Conservation (phyloP, 2,113 vertebrate genomes). For the Pachycephala philippinensis region DNA sequence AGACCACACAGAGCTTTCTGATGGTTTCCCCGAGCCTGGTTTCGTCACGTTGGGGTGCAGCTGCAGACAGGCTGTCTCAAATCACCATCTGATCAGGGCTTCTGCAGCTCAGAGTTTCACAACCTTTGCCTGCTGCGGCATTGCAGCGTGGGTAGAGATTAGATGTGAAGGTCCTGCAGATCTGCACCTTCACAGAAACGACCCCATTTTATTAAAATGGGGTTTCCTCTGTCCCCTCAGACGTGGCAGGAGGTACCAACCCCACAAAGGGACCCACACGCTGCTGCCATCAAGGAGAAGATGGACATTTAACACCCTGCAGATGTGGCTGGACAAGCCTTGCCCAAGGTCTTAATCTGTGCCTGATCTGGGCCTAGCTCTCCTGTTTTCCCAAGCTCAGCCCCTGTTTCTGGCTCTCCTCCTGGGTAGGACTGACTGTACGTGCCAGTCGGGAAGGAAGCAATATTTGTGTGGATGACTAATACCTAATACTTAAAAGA, state of each 20-base stretch:
- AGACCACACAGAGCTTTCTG: background rate
- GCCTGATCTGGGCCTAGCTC: background rate
- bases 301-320: background rate
- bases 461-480: constrained; percentile 17
- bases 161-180: background rate
- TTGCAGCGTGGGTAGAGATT: background rate
- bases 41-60: background rate
- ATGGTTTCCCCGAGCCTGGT: background rate
- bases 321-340: background rate
- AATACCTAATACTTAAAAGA: constrained; percentile 5
- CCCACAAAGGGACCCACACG: background rate
- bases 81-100: background rate
- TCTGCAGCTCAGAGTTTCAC: background rate
- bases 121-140: background rate
- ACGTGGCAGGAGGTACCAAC: background rate
- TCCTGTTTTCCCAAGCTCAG: background rate
- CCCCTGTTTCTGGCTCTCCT: background rate
- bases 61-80: background rate
- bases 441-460: background rate
- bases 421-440: background rate
- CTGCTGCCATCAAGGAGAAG: background rate
- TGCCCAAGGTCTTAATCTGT: background rate
- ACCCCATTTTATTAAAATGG: background rate
- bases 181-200: background rate
- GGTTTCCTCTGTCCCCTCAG: background rate